Base-by-base conservation (phyloP, 2,797 vertebrate species). In the Amphiprion clarkii region DNA sequence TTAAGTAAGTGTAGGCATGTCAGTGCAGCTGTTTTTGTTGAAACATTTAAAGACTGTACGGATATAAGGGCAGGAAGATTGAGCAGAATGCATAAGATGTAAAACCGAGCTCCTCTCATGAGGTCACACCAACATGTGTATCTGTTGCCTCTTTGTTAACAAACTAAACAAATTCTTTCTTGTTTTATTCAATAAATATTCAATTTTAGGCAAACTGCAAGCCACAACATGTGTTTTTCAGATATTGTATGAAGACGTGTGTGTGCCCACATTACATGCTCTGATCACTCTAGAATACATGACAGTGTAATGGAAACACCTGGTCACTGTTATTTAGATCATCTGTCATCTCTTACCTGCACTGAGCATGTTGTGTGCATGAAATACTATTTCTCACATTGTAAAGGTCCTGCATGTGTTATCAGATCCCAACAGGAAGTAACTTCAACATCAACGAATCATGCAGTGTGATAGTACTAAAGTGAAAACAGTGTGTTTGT, bases 361-460 rank as follows among this genome's bases (percentile, higher is more conserved):
- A 57, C 39, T 46, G 36, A 73, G 31, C 27, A 31, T 54, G 46
- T 40, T 71, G 33, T 61, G 23, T 27, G 54, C 27, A 65, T 65
- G 71, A 55, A 74, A 64, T 64, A 65, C 23, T 48, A 12, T 46
- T 49, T 67, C 31, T 12, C 39, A 19, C 17, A 53, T 8, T 53
- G 58, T 52, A 39, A 72, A 39, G n/a, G 25, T 64, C 33, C 44
- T 72, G n/a, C 44, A 51, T 48, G 48, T 5, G 2, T 42, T 54
- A 46, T 4, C 53, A 71, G 54, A 74, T 42, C 44, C 29, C 42
- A 69, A 40, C 63, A 64, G 73, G 8, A 31, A 40, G 39, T 73
- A 67, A 51, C 72, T 39, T 63, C 48, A 55, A 21, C 64, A 79
- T 85, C 51, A 81, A 82, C 73, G 74, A 87, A 85, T 71, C 7